A percentile compares a stretch with the other conserved stretches of the same genome.
These are phyloP conservation scores for Montipora foliosa DNA, from an alignment of 64 coral and sea anemone genomes.

Conservation along the genomic window DNA sequence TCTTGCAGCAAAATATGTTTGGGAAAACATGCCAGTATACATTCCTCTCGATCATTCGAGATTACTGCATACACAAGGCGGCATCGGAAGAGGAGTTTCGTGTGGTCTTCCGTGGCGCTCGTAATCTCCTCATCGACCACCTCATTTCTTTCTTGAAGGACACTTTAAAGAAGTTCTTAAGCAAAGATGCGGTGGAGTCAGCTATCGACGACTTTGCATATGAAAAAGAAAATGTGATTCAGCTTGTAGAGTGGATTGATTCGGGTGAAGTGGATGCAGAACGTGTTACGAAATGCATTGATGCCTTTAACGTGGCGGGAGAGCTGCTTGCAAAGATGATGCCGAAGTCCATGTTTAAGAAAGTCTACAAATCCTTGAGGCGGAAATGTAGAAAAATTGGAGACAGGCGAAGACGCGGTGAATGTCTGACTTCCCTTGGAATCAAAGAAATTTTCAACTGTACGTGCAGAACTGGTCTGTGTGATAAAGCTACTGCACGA, in stretches of 20 bases:
- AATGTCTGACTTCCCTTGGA: constrained; percentile 54
- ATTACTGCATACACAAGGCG: neutral
- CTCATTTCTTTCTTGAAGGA: constrained; percentile 41
- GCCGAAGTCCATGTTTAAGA: constrained; percentile 6
- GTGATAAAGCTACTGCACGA: neutral
- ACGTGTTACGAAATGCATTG: constrained; percentile 3
- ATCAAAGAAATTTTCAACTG: constrained; percentile 7
- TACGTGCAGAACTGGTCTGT: neutral
- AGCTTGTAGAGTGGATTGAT: constrained; percentile 25
- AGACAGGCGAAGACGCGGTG: constrained; percentile 13
- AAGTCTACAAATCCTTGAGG: neutral
- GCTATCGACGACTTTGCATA: constrained; percentile 37
- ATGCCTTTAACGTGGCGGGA: constrained; percentile 55
- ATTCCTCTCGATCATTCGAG: neutral
- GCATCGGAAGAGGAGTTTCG: neutral
- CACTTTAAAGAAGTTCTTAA: constrained; percentile 29
- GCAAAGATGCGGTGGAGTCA: neutral
- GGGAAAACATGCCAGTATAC: neutral
- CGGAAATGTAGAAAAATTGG: neutral
- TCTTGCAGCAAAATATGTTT: neutral
- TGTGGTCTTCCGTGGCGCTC: neutral
- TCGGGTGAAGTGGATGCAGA: neutral
- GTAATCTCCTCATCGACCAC: neutral
- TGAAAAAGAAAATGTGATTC: constrained; percentile 55
- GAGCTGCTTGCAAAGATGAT: constrained; percentile 69